phyloP scores from a whole-genome alignment of 2,797 vertebrate species.

The Manis pentadactyla region DNA sequence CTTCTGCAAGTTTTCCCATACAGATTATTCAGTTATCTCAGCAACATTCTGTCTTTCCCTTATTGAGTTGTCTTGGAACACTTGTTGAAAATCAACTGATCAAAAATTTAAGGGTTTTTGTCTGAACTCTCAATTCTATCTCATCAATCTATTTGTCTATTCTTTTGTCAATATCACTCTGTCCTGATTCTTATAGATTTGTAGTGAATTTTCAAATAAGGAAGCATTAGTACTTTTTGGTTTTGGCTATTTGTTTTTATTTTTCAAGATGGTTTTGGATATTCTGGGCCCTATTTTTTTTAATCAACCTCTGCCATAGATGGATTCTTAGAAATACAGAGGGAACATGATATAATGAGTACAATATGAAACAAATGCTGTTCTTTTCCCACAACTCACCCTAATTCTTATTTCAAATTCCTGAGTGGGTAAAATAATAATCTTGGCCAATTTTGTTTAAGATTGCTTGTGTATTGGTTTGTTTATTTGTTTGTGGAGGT shows the following conservation, averaged over 20 bases:
- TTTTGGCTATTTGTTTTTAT: neutral
- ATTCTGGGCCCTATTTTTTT: neutral
- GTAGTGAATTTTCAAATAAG: neutral
- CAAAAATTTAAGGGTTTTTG: neutral
- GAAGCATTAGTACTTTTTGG: neutral
- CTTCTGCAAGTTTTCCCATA: neutral
- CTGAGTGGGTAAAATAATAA: neutral
- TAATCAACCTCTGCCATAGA: neutral
- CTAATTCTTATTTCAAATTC: neutral
- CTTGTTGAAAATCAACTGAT: neutral
- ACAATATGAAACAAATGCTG: neutral
- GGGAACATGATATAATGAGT: neutral
- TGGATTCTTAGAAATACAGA: neutral
- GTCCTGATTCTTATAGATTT: neutral
- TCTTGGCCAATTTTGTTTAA: neutral
- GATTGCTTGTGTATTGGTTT: neutral
- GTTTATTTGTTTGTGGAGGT: neutral
- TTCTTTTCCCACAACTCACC: neutral
- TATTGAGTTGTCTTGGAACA: neutral
- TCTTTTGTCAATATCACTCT: neutral
- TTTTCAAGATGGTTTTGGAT: neutral
- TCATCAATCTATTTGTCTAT: neutral
- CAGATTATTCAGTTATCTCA: neutral
- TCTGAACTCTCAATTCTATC: neutral
- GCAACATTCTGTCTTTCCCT: neutral